These are phyloP conservation scores for Drosophila willistoni DNA, from an alignment of 1,140 invertebrate genomes.

Conservation along the genomic window DNA sequence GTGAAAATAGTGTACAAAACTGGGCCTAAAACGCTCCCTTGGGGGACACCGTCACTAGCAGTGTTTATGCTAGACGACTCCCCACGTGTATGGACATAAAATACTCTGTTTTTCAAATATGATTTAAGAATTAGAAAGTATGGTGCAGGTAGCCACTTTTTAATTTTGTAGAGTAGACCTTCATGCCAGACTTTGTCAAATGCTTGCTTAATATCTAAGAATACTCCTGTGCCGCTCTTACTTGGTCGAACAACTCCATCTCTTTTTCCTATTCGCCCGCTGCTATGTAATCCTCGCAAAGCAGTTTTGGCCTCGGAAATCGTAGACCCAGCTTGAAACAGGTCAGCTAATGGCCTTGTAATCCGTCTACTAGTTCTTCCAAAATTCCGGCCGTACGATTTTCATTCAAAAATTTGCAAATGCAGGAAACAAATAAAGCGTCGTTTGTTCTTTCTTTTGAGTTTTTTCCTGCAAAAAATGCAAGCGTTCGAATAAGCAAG, in stretches of 20 bases:
- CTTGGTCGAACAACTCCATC: slow-evolving; percentile 67
- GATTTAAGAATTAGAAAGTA: too few species aligned
- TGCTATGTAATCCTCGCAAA: neutral
- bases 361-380: neutral
- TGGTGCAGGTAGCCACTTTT: too few species aligned
- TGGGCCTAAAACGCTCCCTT: too few species aligned
- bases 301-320: neutral
- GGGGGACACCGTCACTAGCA: too few species aligned
- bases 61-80: too few species aligned
- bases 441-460: slow-evolving; percentile 3
- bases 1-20: too few species aligned
- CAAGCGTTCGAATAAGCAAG: neutral
- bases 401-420: slow-evolving; percentile 5
- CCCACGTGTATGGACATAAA: too few species aligned
- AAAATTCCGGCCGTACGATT: neutral
- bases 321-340: neutral
- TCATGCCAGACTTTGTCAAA: too few species aligned
- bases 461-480: neutral
- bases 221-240: slow-evolving; percentile 58
- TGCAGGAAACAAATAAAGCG: neutral
- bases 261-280: neutral
- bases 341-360: neutral
- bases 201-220: too few species aligned
- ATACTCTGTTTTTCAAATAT: too few species aligned
- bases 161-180: too few species aligned